Base-by-base conservation (phyloP, 1,140 invertebrate genomes). In the Saccostrea cuccullata region DNA sequence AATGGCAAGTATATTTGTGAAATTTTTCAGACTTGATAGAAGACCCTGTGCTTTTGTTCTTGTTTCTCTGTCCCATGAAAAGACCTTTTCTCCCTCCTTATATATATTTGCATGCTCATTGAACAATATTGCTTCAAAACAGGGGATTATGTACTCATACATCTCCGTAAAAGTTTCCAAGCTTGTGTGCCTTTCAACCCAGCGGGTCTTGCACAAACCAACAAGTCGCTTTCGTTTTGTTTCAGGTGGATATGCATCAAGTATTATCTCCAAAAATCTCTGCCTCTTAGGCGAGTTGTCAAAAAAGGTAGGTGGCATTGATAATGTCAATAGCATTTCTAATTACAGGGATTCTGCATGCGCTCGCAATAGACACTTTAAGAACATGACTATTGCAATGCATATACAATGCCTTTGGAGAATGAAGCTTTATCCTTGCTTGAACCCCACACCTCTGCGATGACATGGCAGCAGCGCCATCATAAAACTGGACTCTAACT, bases 271-370 rank as follows among this genome's bases (percentile, higher is more conserved):
- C 12, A 89, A 58, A 23, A 89, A 87, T 8, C 56, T 47, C 36
- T 89, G 30, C 82, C 60, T 23, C 58, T 77, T 73, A 56, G 30
- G 85, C 55, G 86, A 87, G 26, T 58, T 85, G 60, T 64, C 17
- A 85, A 87, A 87, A 89, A 85, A 89, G 55, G 70, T 26, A 87
- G 5, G 64, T 85, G 58, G 47, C 58, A 70, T 89, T 87, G 23
- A 84, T 11, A 67, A 67, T 85, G 82, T 89, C 89, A 67, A 85
- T 58, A 17, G 56, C 15, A 58, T 58, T 11, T 11, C 56, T 58
- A 83, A 64, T 36, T 36, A 36, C 30, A 36, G 30, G 30, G 30
- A 36, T 36, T 36, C 2, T 36, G 30, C 30, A 36, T 36, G 30
- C 30, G 30, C 30, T 36, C 2, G 30, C 30, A 36, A 36, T 36